Conservation (phyloP, 1,140 invertebrate genomes). For the Scaptodrosophila lebanonensis region DNA sequence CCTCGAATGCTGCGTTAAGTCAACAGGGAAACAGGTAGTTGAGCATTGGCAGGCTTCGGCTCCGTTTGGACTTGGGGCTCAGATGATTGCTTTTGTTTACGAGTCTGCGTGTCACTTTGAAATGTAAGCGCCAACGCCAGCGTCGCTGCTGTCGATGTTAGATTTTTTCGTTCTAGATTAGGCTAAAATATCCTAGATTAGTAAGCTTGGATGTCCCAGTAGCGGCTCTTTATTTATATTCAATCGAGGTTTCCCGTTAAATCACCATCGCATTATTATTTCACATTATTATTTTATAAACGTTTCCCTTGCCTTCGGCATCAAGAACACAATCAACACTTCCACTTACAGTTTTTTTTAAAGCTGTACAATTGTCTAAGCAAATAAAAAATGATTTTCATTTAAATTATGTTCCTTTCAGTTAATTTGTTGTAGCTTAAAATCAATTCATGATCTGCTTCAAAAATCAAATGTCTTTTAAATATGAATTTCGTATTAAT, state of each 20-base stretch:
- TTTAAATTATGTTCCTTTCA: neutral
- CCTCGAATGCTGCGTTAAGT: constrained; percentile 29
- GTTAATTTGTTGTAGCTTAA: no score
- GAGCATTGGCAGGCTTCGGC: constrained; percentile 33
- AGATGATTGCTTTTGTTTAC: constrained; percentile 39
- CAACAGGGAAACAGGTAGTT: constrained; percentile 70
- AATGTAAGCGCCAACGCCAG: constrained; percentile 33
- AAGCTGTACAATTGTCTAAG: constrained; percentile 48
- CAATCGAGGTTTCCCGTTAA: constrained; percentile 75
- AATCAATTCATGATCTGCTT: no score
- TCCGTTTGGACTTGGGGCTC: neutral
- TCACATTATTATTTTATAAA: constrained; percentile 76
- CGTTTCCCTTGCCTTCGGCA: constrained; percentile 45
- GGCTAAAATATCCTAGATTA: constrained; percentile 74
- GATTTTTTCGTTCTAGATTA: constrained; percentile 64
- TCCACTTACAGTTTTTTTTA: constrained; percentile 73
- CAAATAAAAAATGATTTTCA: constrained; percentile 12
- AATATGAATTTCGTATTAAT: no score
- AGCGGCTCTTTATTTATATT: constrained; percentile 70
- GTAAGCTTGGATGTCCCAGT: constrained; percentile 24
- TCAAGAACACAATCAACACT: constrained; percentile 52
- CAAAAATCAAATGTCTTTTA: no score
- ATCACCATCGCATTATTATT: constrained; percentile 76
- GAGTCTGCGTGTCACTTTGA: constrained; percentile 22
- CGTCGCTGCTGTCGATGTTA: constrained; percentile 11